A percentile compares a stretch with the other conserved stretches of the same genome.
These are phyloP conservation scores for Heliconius eleuchia DNA, from an alignment of 1,140 invertebrate genomes.

Conservation along the genomic window DNA sequence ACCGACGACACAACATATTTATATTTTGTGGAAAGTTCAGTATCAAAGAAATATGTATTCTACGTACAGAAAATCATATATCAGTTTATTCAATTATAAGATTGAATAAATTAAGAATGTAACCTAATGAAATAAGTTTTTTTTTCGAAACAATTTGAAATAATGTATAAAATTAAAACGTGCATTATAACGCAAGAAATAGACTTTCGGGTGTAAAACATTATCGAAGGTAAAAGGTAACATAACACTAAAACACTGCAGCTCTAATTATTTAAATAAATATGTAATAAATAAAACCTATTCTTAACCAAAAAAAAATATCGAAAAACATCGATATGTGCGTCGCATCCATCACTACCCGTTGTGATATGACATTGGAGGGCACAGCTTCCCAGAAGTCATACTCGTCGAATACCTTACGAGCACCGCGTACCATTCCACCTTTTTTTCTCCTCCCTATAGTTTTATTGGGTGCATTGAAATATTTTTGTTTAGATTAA, in stretches of 20 bases:
- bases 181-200: too few species aligned
- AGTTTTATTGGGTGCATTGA: slow-evolving; percentile 78
- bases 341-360: slow-evolving; percentile 52
- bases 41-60: too few species aligned
- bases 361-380: slow-evolving; percentile 78
- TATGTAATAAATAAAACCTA: background rate
- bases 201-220: too few species aligned
- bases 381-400: slow-evolving; percentile 75
- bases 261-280: background rate
- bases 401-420: slow-evolving; percentile 76
- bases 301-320: background rate
- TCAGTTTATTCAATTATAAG: background rate
- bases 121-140: too few species aligned
- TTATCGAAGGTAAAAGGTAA: too few species aligned
- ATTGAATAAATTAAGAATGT: too few species aligned
- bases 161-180: too few species aligned
- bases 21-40: too few species aligned
- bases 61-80: background rate
- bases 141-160: too few species aligned
- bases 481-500: slow-evolving; percentile 81
- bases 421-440: slow-evolving; percentile 63
- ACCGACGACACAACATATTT: background rate
- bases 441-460: slow-evolving; percentile 68
- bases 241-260: too few species aligned
- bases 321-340: slow-evolving; percentile 52